Conservation (phyloP, 1,140 invertebrate species). For the Danaus melanippus region DNA sequence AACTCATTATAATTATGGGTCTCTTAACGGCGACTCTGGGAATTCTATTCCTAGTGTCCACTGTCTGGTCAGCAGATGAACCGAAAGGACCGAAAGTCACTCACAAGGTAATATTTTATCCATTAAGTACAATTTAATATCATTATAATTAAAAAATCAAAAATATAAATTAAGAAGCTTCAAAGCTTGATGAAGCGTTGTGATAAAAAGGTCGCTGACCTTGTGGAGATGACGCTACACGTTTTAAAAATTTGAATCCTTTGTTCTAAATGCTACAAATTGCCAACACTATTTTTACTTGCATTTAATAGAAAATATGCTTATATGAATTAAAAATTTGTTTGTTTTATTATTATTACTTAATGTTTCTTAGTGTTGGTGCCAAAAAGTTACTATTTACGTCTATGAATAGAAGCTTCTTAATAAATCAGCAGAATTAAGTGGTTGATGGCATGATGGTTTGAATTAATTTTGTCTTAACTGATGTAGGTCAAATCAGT, state of each 20-base stretch:
- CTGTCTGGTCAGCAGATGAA: constrained; percentile 45
- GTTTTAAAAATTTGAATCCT: constrained; percentile 25
- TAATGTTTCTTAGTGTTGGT: no score
- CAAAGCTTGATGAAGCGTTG: constrained; percentile 9
- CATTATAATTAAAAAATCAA: constrained; percentile 1
- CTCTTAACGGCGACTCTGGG: constrained; percentile 40
- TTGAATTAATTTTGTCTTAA: no score
- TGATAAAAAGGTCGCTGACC: constrained; percentile 41
- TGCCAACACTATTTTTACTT: no score
- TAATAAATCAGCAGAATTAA: no score
- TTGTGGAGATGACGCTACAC: constrained; percentile 41
- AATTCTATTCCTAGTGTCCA: constrained; percentile 44
- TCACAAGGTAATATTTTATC: constrained; percentile 41
- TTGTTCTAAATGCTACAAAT: constrained; percentile 7
- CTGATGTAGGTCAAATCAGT: no score
- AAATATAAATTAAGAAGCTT: background rate
- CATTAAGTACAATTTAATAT: constrained; percentile 1
- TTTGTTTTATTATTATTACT: no score
- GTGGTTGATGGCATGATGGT: no score
- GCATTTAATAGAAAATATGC: no score
- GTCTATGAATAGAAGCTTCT: no score
- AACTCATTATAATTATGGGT: constrained; percentile 57
- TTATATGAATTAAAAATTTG: no score
- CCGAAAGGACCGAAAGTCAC: constrained; percentile 65
- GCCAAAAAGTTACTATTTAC: no score